These are phyloP conservation scores for Cremastinae sp. DNA, from an alignment of 2,888 invertebrate genomes.

Conservation along the genomic window DNA sequence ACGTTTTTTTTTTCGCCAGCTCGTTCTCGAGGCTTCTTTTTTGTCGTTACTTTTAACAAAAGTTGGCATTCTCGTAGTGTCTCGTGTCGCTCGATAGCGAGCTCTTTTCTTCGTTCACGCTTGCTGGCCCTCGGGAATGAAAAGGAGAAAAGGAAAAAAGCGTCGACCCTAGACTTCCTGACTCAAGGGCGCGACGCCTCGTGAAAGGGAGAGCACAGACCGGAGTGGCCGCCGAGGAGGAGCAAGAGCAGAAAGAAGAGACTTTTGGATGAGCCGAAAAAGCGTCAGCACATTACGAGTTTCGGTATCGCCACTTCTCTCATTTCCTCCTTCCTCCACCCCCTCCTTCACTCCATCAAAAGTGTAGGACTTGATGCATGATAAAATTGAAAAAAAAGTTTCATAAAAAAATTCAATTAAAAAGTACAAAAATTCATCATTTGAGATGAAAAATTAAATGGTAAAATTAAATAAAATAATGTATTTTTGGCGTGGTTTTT, in stretches of 20 bases:
- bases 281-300: constrained; percentile 58
- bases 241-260: too few relatives aligned
- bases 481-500: too few relatives aligned
- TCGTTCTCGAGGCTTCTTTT: not conserved
- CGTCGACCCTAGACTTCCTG: constrained; percentile 57
- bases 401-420: too few relatives aligned
- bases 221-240: constrained; percentile 55
- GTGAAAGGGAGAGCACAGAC: constrained; percentile 44
- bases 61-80: not conserved
- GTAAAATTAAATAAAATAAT: too few relatives aligned
- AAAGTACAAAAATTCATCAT: too few relatives aligned
- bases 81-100: constrained; percentile 43
- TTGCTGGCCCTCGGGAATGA: constrained; percentile 67
- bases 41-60: constrained; percentile 24
- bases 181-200: constrained; percentile 54
- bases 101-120: constrained; percentile 69
- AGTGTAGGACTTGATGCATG: too few relatives aligned
- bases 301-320: constrained; percentile 41
- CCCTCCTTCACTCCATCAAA: constrained; percentile 14
- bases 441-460: too few relatives aligned
- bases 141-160: constrained; percentile 40
- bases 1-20: constrained; percentile 53
- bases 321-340: constrained; percentile 50
- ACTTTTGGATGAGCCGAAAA: constrained; percentile 56
- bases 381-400: too few relatives aligned